Conservation (phyloP, 2,797 vertebrate genomes). For the Trachurus trachurus region DNA sequence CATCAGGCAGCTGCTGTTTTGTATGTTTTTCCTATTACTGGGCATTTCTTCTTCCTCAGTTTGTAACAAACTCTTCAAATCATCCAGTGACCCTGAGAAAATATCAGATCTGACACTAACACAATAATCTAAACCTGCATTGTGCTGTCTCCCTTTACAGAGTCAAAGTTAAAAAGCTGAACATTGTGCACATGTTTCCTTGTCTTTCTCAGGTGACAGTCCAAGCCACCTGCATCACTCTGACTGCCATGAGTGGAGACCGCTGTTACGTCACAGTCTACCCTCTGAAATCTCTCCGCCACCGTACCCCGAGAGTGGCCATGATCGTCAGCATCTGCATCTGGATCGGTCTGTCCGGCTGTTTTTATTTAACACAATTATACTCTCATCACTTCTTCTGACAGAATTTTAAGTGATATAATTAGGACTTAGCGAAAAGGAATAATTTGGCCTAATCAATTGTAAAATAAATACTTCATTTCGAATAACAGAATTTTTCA, state of each 20-base stretch:
- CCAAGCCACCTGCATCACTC: constrained; percentile 89
- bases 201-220: constrained; percentile 84
- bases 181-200: background rate
- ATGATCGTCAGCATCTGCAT: constrained; percentile 89
- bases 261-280: constrained; percentile 89
- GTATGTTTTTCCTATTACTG: background rate
- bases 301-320: constrained; percentile 86
- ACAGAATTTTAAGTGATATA: background rate
- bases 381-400: background rate
- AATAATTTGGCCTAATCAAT: background rate
- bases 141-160: background rate
- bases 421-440: background rate
- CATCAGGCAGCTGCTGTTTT: background rate
- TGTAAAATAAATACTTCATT: background rate
- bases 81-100: background rate
- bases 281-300: constrained; percentile 88
- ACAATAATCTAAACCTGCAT: background rate
- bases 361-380: background rate
- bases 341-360: constrained; percentile 83
- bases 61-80: no score
- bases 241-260: constrained; percentile 90
- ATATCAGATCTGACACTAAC: background rate
- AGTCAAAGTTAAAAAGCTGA: no score
- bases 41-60: background rate
- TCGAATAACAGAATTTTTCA: background rate